These are phyloP conservation scores for Bombus polaris DNA, from an alignment of 1,140 invertebrate species.

Conservation along the genomic window DNA sequence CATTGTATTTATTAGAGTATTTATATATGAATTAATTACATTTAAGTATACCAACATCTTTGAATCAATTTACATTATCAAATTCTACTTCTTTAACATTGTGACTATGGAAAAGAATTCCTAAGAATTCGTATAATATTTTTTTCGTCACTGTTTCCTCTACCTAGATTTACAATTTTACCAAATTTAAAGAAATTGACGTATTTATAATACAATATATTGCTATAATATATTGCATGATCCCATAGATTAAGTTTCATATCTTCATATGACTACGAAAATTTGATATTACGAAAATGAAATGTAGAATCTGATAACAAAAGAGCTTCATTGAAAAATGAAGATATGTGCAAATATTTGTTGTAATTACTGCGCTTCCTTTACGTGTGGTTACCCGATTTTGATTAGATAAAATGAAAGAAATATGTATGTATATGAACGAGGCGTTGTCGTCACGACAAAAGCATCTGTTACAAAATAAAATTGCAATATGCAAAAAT, in stretches of 20 bases:
- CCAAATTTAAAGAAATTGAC: too few relatives aligned
- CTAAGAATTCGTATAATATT: too few relatives aligned
- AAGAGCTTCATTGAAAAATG: background rate
- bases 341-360: background rate
- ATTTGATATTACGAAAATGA: too few relatives aligned
- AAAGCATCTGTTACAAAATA: background rate
- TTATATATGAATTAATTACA: background rate
- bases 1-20: background rate
- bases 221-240: too few relatives aligned
- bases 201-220: too few relatives aligned
- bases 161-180: too few relatives aligned
- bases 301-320: background rate
- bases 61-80: background rate
- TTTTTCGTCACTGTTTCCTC: too few relatives aligned
- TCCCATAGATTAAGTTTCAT: too few relatives aligned
- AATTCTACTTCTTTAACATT: background rate
- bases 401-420: background rate
- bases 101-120: too few relatives aligned
- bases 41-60: background rate
- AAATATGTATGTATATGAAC: background rate
- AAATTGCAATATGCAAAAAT: conserved; percentile 22
- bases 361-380: background rate
- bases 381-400: background rate
- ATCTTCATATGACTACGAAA: too few relatives aligned
- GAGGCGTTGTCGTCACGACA: background rate